phyloP scores from a whole-genome alignment of 2,888 invertebrate species.

The Bellardia pandia region DNA sequence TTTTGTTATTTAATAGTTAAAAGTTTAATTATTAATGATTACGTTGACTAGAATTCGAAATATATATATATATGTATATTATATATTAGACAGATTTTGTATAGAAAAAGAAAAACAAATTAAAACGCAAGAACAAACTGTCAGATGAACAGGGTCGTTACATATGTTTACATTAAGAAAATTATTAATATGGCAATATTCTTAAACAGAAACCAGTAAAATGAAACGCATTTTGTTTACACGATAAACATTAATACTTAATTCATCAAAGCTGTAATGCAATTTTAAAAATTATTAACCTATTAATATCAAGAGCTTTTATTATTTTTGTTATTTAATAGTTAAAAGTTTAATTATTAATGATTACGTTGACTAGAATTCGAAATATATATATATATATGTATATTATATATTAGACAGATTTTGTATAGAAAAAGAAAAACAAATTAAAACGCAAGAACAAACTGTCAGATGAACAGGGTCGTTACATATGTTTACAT shows the following conservation, averaged over 20 bases:
- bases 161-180: no score
- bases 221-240: conserved; percentile 47
- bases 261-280: background rate
- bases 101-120: background rate
- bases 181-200: no score
- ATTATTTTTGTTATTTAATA: conserved; percentile 32
- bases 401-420: background rate
- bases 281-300: no score
- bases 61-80: background rate
- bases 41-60: background rate
- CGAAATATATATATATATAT: background rate
- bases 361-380: background rate
- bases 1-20: conserved; percentile 28
- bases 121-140: background rate
- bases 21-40: conserved; percentile 6
- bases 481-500: no score
- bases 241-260: background rate
- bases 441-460: background rate
- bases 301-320: no score
- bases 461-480: no score
- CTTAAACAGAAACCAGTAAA: conserved; percentile 47
- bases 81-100: background rate
- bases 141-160: no score
- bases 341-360: background rate
- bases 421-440: background rate